phyloP scores from a whole-genome alignment of 2,888 invertebrate species.

The Mesorhabditis spiculigera region DNA sequence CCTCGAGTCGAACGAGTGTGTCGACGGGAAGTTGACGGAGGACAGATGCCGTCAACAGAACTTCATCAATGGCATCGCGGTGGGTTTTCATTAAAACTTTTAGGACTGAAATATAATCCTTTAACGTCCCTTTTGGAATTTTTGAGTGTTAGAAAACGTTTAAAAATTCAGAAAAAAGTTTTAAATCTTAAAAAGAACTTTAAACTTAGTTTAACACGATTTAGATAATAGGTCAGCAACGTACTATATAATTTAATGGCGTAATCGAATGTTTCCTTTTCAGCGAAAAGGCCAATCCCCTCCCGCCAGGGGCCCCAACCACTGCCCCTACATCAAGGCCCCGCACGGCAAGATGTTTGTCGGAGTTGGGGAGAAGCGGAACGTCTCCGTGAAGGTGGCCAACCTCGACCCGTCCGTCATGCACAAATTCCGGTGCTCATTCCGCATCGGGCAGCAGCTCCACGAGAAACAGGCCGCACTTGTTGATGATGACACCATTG shows the following conservation, averaged over 20 bases:
- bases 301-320: conserved; percentile 56
- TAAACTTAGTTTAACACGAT: too few species aligned
- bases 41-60: conserved; percentile 51
- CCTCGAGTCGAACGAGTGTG: conserved; percentile 65
- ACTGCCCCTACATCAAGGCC: conserved; percentile 59
- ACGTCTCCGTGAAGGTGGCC: conserved; percentile 57
- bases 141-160: too few species aligned
- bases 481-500: conserved; percentile 31
- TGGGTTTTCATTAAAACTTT: too few species aligned
- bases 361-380: conserved; percentile 58
- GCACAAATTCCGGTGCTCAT: conserved; percentile 56
- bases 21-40: conserved; percentile 48
- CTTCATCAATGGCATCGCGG: conserved; percentile 58
- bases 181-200: too few species aligned
- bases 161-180: too few species aligned
- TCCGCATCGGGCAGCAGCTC: conserved; percentile 29
- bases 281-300: conserved; percentile 47
- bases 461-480: conserved; percentile 36
- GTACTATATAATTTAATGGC: too few species aligned
- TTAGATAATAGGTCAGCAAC: too few species aligned
- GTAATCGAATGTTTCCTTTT: conserved; percentile 13
- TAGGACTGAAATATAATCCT: too few species aligned
- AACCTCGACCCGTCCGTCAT: conserved; percentile 53
- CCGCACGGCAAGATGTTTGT: conserved; percentile 56
- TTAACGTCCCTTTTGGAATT: too few species aligned